Evolutionary conservation across 2,797 vertebrate genomes (phyloP), one percentile per base, ranked within the genome.

Genomic region (Glyptemys insculpta): DNA sequence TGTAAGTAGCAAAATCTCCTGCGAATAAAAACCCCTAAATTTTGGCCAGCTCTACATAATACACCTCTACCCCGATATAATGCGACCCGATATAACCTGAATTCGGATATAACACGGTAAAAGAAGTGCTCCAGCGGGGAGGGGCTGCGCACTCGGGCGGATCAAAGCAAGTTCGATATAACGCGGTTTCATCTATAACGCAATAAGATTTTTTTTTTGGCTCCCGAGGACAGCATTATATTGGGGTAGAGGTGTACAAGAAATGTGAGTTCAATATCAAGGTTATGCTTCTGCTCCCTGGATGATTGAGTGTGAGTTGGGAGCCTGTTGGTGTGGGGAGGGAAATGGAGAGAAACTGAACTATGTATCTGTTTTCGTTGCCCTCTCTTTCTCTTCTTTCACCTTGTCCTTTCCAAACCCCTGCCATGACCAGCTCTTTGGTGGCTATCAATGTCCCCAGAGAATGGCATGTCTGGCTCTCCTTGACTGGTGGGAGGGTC

Each of bases 401-500:
- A 2, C 10, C 31, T 4, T 10, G 82, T 1, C n/a, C 91, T 94
- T 96, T 89, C 49, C 25, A 83, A 76, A 84, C 25, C 5, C 0
- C 87, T 92, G 4, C 86, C 68, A 44, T 41, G 41, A 19, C 91
- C 59, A 79, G 87, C 25, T 76, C 41, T 76, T 76, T 76, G 31
- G 34, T 47, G 12, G 5, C 94, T 92, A n/a, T 80, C 0, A 0
- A 5, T 79, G 89, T 83, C 92, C 53, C 27, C 92, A 89, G 82
- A 93, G 52, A 68, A 68, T 53, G 76, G 81, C 74, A 47, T 1
- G 3, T 65, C 72, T 83, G 92, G 78, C 87, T 95, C 1, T 93
- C 95, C 95, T 85, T 86, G 88, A 85, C 91, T 79, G 89, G 80
- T 88, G 65, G 59, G 84, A 90, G 84, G 91, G 94, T 84, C 95